phyloP scores from a whole-genome alignment of 2,797 vertebrate genomes.

The Pangasius larnaudii region DNA sequence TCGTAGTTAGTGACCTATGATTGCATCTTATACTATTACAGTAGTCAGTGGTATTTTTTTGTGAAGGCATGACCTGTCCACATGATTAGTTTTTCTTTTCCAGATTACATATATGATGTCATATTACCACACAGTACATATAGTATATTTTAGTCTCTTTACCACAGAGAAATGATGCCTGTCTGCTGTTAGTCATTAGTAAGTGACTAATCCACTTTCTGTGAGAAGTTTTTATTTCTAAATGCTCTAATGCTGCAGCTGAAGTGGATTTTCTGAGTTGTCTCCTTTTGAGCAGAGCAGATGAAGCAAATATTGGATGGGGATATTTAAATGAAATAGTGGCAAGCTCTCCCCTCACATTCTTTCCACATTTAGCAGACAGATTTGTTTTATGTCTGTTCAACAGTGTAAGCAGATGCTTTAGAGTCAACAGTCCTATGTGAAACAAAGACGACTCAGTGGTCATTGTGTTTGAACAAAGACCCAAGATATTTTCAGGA shows the following conservation, averaged over 20 bases:
- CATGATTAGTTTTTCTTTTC: too few relatives aligned
- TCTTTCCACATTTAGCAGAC: neutral
- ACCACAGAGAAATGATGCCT: neutral
- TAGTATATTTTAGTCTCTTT: slow-evolving; percentile 10
- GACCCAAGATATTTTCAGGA: slow-evolving; percentile 42
- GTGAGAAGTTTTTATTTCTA: neutral
- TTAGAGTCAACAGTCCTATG: slow-evolving; percentile 31
- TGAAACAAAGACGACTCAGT: slow-evolving; percentile 45
- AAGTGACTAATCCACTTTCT: slow-evolving; percentile 44
- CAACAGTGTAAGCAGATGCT: slow-evolving; percentile 1
- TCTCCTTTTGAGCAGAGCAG: neutral
- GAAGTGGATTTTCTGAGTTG: neutral
- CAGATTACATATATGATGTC: neutral
- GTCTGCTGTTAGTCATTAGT: slow-evolving; percentile 45
- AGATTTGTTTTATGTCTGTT: slow-evolving; percentile 1
- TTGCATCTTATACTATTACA: neutral
- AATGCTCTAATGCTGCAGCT: neutral
- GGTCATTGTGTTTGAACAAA: slow-evolving; percentile 58
- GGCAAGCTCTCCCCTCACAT: neutral
- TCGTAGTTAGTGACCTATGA: neutral
- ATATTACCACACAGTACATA: neutral
- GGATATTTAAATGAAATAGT: neutral
- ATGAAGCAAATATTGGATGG: neutral
- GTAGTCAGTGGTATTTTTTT: neutral
- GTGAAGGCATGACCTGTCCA: neutral